Conservation (phyloP, 2,888 invertebrate species). For the Zhengitettix transpicula region DNA sequence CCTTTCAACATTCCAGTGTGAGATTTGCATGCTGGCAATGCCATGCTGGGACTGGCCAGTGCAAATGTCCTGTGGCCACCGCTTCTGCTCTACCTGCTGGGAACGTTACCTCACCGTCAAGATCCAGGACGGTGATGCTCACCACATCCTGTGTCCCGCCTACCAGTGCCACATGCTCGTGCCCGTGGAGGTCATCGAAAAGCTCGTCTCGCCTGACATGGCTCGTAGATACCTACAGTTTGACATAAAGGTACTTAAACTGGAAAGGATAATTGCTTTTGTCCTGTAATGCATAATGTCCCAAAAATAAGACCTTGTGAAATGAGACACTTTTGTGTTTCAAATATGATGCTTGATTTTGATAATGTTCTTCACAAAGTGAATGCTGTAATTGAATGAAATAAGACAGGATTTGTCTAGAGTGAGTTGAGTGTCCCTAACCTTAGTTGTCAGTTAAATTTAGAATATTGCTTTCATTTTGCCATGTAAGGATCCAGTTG, state of each 20-base stretch:
- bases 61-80: constrained; percentile 41
- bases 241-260: constrained; percentile 40
- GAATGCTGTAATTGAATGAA: too few relatives aligned
- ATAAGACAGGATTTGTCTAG: too few relatives aligned
- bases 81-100: constrained; percentile 48
- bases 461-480: too few relatives aligned
- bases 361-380: too few relatives aligned
- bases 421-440: too few relatives aligned
- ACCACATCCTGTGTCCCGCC: constrained; percentile 47
- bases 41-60: constrained; percentile 31
- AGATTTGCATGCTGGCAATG: constrained; percentile 37
- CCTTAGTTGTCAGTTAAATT: too few relatives aligned
- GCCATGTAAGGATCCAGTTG: too few relatives aligned
- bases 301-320: too few relatives aligned
- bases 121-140: constrained; percentile 46
- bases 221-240: constrained; percentile 47
- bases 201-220: constrained; percentile 45
- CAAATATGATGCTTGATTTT: too few relatives aligned
- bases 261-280: background rate
- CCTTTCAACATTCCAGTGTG: constrained; percentile 37
- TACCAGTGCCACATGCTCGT: constrained; percentile 44
- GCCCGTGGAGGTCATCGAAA: constrained; percentile 47
- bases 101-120: constrained; percentile 44
- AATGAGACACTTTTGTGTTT: too few relatives aligned
- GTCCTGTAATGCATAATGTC: too few relatives aligned